These are phyloP conservation scores for Scaptomyza parva DNA, from an alignment of 2,888 invertebrate genomes.

Conservation along the genomic window DNA sequence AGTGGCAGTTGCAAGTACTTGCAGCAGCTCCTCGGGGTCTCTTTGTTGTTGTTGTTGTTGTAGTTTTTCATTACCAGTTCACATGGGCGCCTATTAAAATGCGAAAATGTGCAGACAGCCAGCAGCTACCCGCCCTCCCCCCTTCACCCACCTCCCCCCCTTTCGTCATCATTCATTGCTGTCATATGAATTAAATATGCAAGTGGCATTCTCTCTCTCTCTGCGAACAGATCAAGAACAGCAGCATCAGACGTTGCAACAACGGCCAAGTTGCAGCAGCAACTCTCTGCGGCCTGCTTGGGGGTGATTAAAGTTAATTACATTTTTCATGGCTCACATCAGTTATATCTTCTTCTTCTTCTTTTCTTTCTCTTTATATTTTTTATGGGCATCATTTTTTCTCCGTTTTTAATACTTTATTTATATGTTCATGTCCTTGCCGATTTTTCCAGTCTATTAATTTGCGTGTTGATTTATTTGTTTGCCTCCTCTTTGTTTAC, in stretches of 20 bases:
- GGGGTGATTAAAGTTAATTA: conserved; percentile 81
- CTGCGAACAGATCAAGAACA: no score
- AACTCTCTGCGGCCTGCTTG: conserved; percentile 43
- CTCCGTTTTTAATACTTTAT: conserved; percentile 18
- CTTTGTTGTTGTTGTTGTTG: no score
- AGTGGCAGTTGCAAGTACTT: conserved; percentile 53
- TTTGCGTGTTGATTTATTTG: conserved; percentile 73
- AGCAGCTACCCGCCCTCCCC: conserved; percentile 18
- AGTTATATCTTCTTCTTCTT: conserved; percentile 25
- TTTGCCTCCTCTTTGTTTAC: conserved; percentile 35
- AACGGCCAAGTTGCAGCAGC: conserved; percentile 3
- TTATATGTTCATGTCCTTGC: conserved; percentile 65
- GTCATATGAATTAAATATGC: conserved; percentile 78
- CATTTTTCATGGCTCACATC: conserved; percentile 76
- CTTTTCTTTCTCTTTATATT: conserved; percentile 1
- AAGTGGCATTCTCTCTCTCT: conserved; percentile 59
- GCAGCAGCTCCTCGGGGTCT: conserved; percentile 64
- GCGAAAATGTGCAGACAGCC: conserved; percentile 77
- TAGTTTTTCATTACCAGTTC: conserved; percentile 75
- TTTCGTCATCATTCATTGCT: conserved; percentile 33
- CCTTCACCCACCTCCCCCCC: not conserved
- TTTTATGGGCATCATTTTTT: conserved; percentile 35
- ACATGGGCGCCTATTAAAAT: conserved; percentile 78
- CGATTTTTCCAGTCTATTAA: conserved; percentile 79
- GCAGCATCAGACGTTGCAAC: conserved; percentile 11